Evolutionary conservation across 2,113 vertebrate genomes (phyloP).

Genomic region (Argyrosomus japonicus): DNA sequence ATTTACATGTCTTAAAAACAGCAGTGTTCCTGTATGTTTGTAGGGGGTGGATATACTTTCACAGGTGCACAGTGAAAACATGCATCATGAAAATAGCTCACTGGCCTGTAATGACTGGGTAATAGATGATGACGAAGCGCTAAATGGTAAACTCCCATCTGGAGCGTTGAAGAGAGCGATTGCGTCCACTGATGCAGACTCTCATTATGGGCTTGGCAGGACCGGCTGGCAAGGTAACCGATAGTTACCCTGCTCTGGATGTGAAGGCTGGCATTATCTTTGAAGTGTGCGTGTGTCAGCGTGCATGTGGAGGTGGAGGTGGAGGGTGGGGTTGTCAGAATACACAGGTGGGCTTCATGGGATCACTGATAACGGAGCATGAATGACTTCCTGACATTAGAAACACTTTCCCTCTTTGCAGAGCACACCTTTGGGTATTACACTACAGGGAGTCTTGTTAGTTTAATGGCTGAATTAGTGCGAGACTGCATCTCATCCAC

Average conservation of each 20-base stretch:
- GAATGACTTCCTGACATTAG: constrained; percentile 39
- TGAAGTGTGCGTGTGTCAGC: constrained; percentile 26
- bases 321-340: constrained; percentile 47
- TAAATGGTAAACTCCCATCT: constrained; percentile 69
- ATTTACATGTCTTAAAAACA: constrained; percentile 53
- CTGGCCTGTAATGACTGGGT: constrained; percentile 73
- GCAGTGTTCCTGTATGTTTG: constrained; percentile 20
- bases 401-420: constrained; percentile 65
- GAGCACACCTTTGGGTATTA: constrained; percentile 34
- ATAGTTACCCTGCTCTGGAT: constrained; percentile 71
- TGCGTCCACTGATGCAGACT: constrained; percentile 53
- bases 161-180: constrained; percentile 49
- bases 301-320: constrained; percentile 32
- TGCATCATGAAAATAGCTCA: constrained; percentile 63
- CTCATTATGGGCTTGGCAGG: constrained; percentile 76
- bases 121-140: constrained; percentile 70
- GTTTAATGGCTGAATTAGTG: constrained; percentile 27
- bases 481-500: background rate
- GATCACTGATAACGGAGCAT: constrained; percentile 43
- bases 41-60: constrained; percentile 47
- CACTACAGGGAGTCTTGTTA: constrained; percentile 2
- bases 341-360: constrained; percentile 66
- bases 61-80: constrained; percentile 72
- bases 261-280: constrained; percentile 72
- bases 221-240: constrained; percentile 66